Base-by-base conservation (phyloP, 2,113 vertebrate species). In the Oreochromis niloticus region DNA sequence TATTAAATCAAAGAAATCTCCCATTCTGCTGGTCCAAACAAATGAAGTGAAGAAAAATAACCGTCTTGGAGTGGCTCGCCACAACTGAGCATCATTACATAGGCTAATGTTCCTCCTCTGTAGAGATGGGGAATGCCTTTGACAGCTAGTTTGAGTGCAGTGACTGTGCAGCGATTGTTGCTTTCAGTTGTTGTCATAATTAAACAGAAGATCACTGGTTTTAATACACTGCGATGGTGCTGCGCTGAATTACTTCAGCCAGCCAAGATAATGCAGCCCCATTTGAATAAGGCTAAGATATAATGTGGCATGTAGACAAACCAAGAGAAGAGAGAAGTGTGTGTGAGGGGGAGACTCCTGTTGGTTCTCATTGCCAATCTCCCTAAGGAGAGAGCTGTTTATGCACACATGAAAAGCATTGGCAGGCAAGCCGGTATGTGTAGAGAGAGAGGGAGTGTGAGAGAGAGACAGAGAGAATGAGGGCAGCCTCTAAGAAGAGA, bases 381-480 rank as follows among this genome's bases (percentile, higher is more conserved):
- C 93, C 91, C 93, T 24, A 82, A 92, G 91, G 94, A 94, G 61
- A 87, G 71, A 92, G 83, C 86, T 91, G 90, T 94, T 94, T 92
- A 89, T 90, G 84, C 73, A 27, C 43, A 80, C 87, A 87, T 94
- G 92, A 93, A 93, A 91, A 88, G 79, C 83, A 78, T 82, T 92
- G 93, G 94, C 91, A 93, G 80, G 90, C 81, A 30, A 88, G 52
- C 71, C 12, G 11, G 80, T 79, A 82, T 88, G 83, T 92, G 85
- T 84, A 79, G 24, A 83, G 81, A 88, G 68, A 88, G 89, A 92
- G 56, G 78, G 81, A 89, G 68, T 91, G 52, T 39, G 80, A 88
- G 90, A 92, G 52, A 82, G 83, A 89, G 68, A 94, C 71, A 27
- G 75, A 46, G 83, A 88, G 91, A 92, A 92, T 34, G 85, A 92